These are phyloP conservation scores for Artemia franciscana DNA, from an alignment of 1,140 invertebrate species.

Conservation along the genomic window DNA sequence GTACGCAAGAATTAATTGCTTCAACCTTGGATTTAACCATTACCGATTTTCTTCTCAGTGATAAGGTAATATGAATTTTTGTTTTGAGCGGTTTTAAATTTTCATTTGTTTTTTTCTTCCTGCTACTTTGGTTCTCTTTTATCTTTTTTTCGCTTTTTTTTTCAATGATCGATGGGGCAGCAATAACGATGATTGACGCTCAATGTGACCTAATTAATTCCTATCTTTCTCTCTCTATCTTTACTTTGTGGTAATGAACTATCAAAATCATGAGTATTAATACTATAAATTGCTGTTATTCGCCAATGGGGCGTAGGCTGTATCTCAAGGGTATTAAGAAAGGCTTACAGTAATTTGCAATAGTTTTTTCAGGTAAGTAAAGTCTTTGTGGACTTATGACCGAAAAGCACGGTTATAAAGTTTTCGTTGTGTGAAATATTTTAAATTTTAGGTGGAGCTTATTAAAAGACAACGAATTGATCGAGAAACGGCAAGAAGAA, in stretches of 20 bases:
- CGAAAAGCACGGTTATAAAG: slow-evolving; percentile 38
- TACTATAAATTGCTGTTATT: slow-evolving; percentile 13
- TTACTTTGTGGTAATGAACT: too few species aligned
- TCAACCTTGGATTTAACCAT: neutral
- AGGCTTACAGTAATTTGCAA: slow-evolving; percentile 25
- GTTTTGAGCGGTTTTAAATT: too few species aligned
- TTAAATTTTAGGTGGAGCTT: slow-evolving; percentile 24
- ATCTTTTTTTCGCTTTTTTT: too few species aligned
- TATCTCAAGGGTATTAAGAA: slow-evolving; percentile 9
- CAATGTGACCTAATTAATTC: too few species aligned
- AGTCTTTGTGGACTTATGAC: too few species aligned
- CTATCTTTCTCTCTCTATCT: too few species aligned
- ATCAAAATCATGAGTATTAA: slow-evolving; percentile 15
- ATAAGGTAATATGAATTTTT: neutral
- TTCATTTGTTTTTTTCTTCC: too few species aligned
- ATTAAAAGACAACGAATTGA: slow-evolving; percentile 18
- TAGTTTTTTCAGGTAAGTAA: slow-evolving; percentile 44
- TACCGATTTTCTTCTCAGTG: neutral
- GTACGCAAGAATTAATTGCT: neutral
- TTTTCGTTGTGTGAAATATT: slow-evolving; percentile 42
- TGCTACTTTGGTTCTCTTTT: too few species aligned
- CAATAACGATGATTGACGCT: too few species aligned
- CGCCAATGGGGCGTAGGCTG: slow-evolving; percentile 13
- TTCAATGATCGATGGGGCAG: too few species aligned
- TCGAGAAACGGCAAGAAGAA: slow-evolving; percentile 13